These are phyloP conservation scores for Procambarus clarkii DNA, from an alignment of 1,140 invertebrate genomes.

Conservation along the genomic window DNA sequence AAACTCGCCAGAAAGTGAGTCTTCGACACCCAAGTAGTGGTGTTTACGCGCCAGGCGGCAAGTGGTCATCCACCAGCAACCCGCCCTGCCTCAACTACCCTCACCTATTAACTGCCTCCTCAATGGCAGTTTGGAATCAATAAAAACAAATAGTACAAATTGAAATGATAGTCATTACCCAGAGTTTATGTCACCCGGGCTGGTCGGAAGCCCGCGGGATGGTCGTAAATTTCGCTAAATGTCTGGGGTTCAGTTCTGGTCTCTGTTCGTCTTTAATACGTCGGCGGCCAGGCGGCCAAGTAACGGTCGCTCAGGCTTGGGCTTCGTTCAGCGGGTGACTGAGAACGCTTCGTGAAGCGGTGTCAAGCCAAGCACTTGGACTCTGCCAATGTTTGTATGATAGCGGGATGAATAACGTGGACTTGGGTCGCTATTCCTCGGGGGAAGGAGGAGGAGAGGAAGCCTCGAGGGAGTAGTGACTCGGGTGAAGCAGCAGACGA, in stretches of 20 bases:
- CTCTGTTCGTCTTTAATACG: conserved; percentile 9
- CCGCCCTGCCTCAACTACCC: not conserved
- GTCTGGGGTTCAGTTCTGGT: conserved; percentile 4
- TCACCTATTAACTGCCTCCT: conserved; percentile 7
- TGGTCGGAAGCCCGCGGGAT: conserved; percentile 18
- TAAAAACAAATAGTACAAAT: conserved; percentile 64
- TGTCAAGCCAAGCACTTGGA: too few relatives aligned
- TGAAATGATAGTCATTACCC: conserved; percentile 61
- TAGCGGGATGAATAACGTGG: not conserved
- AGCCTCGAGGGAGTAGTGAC: not conserved
- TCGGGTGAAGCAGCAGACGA: not conserved
- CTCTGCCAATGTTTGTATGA: not conserved
- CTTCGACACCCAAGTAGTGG: not conserved
- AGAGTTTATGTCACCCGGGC: conserved; percentile 55
- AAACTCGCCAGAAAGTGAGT: conserved; percentile 31
- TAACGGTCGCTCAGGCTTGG: not conserved
- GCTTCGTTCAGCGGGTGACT: not conserved
- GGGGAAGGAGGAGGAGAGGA: not conserved
- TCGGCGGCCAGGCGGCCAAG: not conserved
- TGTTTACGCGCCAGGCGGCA: not conserved
- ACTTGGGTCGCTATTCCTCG: not conserved
- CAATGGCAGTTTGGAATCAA: conserved; percentile 39
- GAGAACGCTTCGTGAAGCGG: too few relatives aligned
- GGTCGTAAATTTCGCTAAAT: conserved; percentile 48
- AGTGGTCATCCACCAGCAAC: not conserved